Conservation (phyloP, 2,888 invertebrate species). For the Ptychoptera albimana region DNA sequence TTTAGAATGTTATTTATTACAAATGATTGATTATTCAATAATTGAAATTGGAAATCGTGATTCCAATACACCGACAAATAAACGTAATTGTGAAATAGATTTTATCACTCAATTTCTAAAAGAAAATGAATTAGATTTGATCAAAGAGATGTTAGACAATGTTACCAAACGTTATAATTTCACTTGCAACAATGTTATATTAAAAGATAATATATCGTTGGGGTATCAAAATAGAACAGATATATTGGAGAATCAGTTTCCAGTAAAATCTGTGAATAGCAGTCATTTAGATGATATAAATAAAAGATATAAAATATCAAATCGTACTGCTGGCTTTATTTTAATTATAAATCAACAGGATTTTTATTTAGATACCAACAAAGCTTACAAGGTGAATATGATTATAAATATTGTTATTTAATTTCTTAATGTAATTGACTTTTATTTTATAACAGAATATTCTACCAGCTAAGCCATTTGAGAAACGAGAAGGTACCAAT, state of each 20-base stretch:
- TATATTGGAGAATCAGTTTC: too few relatives aligned
- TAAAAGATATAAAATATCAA: conserved; percentile 15
- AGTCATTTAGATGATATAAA: too few relatives aligned
- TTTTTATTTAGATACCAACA: conserved; percentile 17
- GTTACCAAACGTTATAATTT: background rate
- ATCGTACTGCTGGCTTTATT: conserved; percentile 19
- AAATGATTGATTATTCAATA: conserved; percentile 20
- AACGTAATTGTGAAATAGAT: conserved; percentile 15
- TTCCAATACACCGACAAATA: conserved; percentile 10
- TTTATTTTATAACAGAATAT: conserved; percentile 13
- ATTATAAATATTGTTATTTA: too few relatives aligned
- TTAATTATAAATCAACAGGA: conserved; percentile 24
- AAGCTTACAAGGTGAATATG: conserved; percentile 15
- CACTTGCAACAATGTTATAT: conserved; percentile 2
- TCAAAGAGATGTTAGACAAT: conserved; percentile 15
- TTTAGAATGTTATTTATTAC: conserved; percentile 23
- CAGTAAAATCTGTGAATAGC: too few relatives aligned
- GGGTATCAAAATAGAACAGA: conserved; percentile 1
- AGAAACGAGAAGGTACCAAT: conserved; percentile 20
- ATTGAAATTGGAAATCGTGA: conserved; percentile 17
- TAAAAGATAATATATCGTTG: conserved; percentile 4
- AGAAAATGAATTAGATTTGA: conserved; percentile 15
- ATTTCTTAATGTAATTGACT: background rate
- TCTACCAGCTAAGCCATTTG: conserved; percentile 14
- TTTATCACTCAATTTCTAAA: conserved; percentile 17